phyloP scores from a whole-genome alignment of 2,888 invertebrate genomes.

The Julus scanicus region DNA sequence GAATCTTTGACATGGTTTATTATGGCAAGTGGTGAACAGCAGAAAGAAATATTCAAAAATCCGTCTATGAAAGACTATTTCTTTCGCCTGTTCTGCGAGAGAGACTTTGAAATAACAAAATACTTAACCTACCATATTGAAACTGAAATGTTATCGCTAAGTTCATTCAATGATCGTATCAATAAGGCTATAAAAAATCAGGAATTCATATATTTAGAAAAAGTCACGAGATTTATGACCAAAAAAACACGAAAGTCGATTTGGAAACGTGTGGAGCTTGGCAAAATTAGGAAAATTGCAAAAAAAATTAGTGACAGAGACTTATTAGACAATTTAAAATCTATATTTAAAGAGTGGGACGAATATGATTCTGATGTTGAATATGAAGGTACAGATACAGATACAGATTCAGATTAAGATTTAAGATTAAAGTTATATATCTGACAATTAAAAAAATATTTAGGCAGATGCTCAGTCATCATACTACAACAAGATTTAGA shows the following conservation, averaged over 20 bases:
- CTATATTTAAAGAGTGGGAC: too few relatives aligned
- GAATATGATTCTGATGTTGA: too few relatives aligned
- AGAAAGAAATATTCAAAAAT: background rate
- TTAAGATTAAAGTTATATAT: too few relatives aligned
- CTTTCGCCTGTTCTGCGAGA: background rate
- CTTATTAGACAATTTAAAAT: too few relatives aligned
- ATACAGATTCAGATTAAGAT: too few relatives aligned
- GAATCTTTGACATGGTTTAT: background rate
- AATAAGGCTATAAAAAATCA: background rate
- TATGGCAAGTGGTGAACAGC: background rate
- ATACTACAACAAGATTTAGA: too few relatives aligned
- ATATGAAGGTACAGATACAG: too few relatives aligned
- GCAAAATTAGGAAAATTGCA: too few relatives aligned
- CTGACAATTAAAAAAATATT: too few relatives aligned
- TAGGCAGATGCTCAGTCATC: too few relatives aligned
- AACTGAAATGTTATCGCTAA: background rate
- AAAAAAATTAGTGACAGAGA: too few relatives aligned
- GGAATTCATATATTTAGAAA: background rate
- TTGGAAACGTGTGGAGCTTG: too few relatives aligned
- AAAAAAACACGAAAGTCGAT: background rate
- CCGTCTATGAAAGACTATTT: background rate
- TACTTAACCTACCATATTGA: background rate
- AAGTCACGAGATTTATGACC: background rate
- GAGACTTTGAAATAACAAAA: background rate
- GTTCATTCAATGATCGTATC: background rate